Conservation (phyloP, 2,888 invertebrate genomes). For the Cataglyphis livida region DNA sequence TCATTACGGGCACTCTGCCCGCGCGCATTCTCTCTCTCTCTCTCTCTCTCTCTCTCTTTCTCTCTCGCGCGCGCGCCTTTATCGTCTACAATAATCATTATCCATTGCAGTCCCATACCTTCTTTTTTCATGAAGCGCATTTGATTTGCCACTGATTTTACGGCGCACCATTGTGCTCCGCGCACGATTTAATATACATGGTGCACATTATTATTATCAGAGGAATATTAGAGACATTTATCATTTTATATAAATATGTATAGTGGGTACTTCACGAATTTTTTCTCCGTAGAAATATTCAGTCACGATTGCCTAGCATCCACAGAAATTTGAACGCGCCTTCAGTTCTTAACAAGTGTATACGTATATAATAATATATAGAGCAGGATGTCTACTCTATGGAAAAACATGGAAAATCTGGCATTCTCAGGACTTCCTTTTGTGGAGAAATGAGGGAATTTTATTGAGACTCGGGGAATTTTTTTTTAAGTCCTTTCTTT, state of each 20-base stretch:
- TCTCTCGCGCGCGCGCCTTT: not conserved
- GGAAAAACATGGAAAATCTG: too few relatives aligned
- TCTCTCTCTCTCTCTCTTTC: not conserved
- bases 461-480: too few relatives aligned
- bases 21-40: not conserved
- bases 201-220: not conserved
- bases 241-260: conserved; percentile 1
- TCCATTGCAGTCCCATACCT: not conserved
- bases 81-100: conserved; percentile 43
- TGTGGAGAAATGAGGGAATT: too few relatives aligned
- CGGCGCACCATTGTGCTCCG: not conserved
- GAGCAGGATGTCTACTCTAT: too few relatives aligned
- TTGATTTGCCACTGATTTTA: conserved; percentile 43
- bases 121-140: not conserved
- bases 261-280: not conserved
- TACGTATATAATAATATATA: not conserved
- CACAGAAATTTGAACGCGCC: not conserved
- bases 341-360: not conserved
- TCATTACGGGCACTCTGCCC: conserved; percentile 52
- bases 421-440: too few relatives aligned
- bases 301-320: not conserved
- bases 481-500: too few relatives aligned
- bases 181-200: conserved; percentile 32
- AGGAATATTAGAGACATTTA: conserved; percentile 37
- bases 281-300: conserved; percentile 2